Evolutionary conservation across 2,113 vertebrate species (phyloP).

Genomic region (Anhinga rufa): DNA sequence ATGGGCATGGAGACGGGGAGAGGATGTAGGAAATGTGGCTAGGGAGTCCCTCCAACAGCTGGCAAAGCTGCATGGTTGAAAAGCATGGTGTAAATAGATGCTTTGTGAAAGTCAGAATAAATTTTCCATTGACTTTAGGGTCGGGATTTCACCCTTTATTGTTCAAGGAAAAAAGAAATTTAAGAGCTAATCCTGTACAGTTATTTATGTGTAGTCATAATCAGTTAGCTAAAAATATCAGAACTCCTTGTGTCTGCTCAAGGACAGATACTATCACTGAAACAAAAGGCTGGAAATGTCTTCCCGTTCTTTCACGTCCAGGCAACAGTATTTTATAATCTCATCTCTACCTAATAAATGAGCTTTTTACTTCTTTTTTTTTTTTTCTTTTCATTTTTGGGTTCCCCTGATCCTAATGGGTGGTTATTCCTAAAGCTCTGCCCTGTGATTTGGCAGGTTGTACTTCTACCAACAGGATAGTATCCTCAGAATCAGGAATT

Average conservation of each 20-base stretch:
- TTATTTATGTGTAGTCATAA: not conserved
- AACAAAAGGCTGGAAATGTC: not conserved
- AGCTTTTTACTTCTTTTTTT: not conserved
- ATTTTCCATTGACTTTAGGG: not conserved
- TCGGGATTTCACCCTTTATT: not conserved
- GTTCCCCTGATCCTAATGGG: not conserved
- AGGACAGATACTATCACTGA: not conserved
- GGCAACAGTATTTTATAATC: not conserved
- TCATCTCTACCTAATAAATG: not conserved
- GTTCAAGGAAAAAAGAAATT: not conserved
- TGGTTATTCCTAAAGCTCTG: not conserved
- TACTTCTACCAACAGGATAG: not conserved
- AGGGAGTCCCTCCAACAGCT: not conserved
- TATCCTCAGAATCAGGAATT: not conserved
- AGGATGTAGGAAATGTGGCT: not conserved
- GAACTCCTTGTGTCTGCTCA: not conserved
- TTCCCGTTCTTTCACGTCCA: not conserved
- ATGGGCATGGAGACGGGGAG: not conserved
- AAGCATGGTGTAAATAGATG: not conserved
- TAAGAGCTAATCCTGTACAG: not conserved
- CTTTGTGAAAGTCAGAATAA: not conserved
- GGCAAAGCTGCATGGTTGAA: not conserved
- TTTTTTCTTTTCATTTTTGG: not conserved
- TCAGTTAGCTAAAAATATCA: not conserved
- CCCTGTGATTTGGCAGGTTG: not conserved